Percentiles rank a stretch among this genome's conserved stretches.
These are phyloP conservation scores for Drosophila nr. perissopoda DNA, from an alignment of 2,888 invertebrate genomes.

Conservation along the genomic window DNA sequence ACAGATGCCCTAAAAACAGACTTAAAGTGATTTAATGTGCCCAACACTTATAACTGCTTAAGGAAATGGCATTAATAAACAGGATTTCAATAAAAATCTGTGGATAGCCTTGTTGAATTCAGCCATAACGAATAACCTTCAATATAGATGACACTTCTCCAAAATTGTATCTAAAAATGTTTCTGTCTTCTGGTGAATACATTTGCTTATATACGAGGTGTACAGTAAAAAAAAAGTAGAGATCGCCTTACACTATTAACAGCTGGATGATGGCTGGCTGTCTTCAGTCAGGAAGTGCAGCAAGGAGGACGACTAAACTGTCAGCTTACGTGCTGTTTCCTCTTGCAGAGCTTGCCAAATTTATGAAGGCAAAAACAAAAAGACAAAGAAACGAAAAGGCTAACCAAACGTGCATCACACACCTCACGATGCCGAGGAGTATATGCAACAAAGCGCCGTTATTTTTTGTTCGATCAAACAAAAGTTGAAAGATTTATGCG, in stretches of 20 bases:
- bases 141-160: not conserved
- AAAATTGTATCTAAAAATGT: not conserved
- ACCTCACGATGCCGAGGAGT: slow-evolving; percentile 1
- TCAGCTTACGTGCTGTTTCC: slow-evolving; percentile 70
- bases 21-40: not conserved
- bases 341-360: slow-evolving; percentile 52
- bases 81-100: not conserved
- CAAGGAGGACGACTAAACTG: slow-evolving; percentile 39
- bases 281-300: slow-evolving; percentile 4
- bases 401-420: not conserved
- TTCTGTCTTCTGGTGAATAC: not conserved
- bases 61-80: not conserved
- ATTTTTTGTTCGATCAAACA: slow-evolving; percentile 80
- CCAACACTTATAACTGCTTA: not conserved
- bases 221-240: not conserved
- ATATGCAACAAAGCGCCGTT: slow-evolving; percentile 69
- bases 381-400: not conserved
- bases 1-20: not conserved
- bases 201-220: not conserved
- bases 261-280: slow-evolving; percentile 23
- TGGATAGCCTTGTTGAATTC: not conserved
- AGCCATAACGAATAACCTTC: not conserved
- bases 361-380: slow-evolving; percentile 56
- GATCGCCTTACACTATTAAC: slow-evolving; percentile 63
- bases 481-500: slow-evolving; percentile 75